Percentiles rank a stretch among this genome's conserved stretches.
These are phyloP conservation scores for Zosterops borbonicus DNA, from an alignment of 2,113 vertebrate species.

Conservation along the genomic window DNA sequence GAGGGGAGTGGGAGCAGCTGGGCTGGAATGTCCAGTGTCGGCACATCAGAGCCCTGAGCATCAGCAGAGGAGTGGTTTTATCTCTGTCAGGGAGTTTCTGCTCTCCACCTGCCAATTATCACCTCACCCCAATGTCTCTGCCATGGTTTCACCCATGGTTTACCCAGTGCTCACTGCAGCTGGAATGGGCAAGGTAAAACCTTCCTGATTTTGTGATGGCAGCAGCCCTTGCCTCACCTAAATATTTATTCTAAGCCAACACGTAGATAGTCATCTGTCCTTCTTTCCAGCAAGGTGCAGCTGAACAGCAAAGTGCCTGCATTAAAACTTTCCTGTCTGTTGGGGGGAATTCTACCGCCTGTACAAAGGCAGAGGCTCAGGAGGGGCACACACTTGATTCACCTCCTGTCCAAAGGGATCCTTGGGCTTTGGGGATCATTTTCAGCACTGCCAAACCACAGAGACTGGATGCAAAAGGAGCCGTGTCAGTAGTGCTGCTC, in stretches of 20 bases:
- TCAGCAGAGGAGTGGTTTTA: background rate
- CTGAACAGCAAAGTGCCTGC: background rate
- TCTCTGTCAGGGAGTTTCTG: background rate
- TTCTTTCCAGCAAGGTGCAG: background rate
- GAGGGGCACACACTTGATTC: background rate
- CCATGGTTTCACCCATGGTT: background rate
- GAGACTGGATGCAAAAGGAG: background rate
- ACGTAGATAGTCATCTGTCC: background rate
- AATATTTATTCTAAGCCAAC: background rate
- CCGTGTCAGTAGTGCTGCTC: background rate
- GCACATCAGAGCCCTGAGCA: rapidly evolving
- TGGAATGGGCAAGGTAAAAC: background rate
- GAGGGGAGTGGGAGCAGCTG: background rate
- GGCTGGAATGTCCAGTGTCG: background rate
- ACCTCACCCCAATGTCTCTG: background rate
- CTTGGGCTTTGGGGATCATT: background rate
- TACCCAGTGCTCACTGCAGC: rapidly evolving
- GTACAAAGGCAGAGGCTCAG: background rate
- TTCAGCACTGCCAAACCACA: background rate
- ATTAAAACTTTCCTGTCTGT: background rate
- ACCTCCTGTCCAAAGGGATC: background rate
- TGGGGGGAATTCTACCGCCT: background rate
- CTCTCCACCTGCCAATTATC: background rate
- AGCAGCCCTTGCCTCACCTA: background rate
- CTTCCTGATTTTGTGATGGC: background rate